A percentile compares a stretch with the other conserved stretches of the same genome.
These are phyloP conservation scores for Nixonia krombeini DNA, from an alignment of 1,140 invertebrate genomes.

Conservation along the genomic window DNA sequence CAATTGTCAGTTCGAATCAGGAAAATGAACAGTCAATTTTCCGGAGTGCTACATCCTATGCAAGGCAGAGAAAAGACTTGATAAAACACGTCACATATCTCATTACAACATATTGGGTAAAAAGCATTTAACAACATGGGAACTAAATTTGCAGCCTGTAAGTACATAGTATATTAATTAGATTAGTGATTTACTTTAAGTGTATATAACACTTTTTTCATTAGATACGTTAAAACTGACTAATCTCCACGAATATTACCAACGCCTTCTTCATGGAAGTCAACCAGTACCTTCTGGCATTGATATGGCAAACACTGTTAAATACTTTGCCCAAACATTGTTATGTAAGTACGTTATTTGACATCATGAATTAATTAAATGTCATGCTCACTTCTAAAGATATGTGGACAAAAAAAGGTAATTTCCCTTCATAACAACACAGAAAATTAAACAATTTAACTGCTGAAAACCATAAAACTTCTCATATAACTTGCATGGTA, in stretches of 20 bases:
- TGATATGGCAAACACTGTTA: slow-evolving; percentile 97
- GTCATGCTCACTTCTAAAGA: background rate
- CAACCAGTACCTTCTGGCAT: slow-evolving; percentile 93
- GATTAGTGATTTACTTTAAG: slow-evolving; percentile 3
- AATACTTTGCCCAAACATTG: slow-evolving; percentile 97
- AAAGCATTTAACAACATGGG: slow-evolving; percentile 60
- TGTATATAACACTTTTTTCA: slow-evolving; percentile 48
- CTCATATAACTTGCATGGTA: too few species aligned
- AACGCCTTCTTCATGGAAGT: slow-evolving; percentile 90
- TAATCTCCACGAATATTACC: slow-evolving; percentile 95
- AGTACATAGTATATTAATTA: slow-evolving; percentile 47
- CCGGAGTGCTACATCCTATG: background rate
- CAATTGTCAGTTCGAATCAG: slow-evolving; percentile 26
- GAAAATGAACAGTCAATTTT: slow-evolving; percentile 21
- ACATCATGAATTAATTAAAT: too few species aligned
- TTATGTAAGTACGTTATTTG: slow-evolving; percentile 87
- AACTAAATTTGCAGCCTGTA: slow-evolving; percentile 71
- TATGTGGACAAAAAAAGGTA: background rate
- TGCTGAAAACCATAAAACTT: too few species aligned
- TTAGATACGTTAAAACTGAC: slow-evolving; percentile 97
- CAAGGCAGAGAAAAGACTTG: slow-evolving; percentile 13
- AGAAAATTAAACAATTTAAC: too few species aligned
- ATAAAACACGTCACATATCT: background rate
- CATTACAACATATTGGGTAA: too few species aligned
- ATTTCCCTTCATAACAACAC: slow-evolving; percentile 4